Conservation (phyloP, 2,113 vertebrate genomes). For the Myotis yumanensis region DNA sequence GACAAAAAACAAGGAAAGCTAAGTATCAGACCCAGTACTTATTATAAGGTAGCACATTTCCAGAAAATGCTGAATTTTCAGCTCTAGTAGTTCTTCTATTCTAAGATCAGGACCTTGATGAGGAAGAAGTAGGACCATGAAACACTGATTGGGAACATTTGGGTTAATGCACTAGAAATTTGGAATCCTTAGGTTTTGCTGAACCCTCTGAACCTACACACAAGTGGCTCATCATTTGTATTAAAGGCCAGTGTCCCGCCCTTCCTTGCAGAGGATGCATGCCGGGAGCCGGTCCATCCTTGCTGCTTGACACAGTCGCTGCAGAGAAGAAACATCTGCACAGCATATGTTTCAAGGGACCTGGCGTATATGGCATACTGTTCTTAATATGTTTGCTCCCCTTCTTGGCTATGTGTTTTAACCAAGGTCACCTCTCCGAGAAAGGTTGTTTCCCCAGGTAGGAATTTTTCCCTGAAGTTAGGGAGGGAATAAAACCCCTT, state of each 20-base stretch:
- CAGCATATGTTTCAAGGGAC: too few species aligned
- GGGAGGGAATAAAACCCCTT: too few species aligned
- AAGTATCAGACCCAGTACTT: neutral
- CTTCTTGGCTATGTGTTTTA: too few species aligned
- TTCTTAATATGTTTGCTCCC: too few species aligned
- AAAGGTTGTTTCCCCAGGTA: too few species aligned
- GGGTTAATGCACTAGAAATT: neutral
- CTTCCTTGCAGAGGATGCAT: neutral
- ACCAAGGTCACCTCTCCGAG: too few species aligned
- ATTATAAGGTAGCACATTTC: neutral
- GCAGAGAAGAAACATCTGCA: too few species aligned
- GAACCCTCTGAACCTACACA: neutral
- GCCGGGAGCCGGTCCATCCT: too few species aligned
- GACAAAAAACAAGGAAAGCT: neutral
- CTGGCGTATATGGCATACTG: too few species aligned
- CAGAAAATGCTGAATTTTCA: constrained; percentile 31
- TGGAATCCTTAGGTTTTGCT: neutral
- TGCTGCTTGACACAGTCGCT: too few species aligned
- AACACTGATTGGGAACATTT: neutral
- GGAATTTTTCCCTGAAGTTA: too few species aligned
- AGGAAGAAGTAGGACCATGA: neutral
- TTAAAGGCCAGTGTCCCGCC: neutral
- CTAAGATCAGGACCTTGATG: neutral
- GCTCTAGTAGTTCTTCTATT: neutral
- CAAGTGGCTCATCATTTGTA: neutral